Evolutionary conservation across 2,797 vertebrate species (phyloP).

Genomic region (Eupleurogrammus muticus): DNA sequence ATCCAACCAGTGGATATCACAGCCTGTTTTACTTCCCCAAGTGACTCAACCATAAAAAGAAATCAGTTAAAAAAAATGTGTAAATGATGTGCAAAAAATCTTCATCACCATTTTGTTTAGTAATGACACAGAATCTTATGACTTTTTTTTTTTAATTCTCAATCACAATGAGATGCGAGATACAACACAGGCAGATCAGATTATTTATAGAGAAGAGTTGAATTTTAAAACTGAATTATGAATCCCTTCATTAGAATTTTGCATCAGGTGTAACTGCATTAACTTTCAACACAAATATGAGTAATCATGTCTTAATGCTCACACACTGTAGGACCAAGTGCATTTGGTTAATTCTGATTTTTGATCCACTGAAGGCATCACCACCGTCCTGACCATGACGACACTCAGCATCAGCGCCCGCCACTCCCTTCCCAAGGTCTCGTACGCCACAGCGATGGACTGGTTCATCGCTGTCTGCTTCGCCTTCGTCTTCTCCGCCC

Average conservation of each 20-base stretch:
- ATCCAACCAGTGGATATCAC: neutral
- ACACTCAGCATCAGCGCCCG: constrained; percentile 97
- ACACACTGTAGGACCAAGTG: neutral
- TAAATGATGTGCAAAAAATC: constrained; percentile 35
- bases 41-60: neutral
- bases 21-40: neutral
- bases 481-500: constrained; percentile 98
- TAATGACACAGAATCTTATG: constrained; percentile 9
- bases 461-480: constrained; percentile 99
- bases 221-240: neutral
- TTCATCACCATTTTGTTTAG: constrained; percentile 23
- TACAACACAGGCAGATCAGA: constrained; percentile 1
- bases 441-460: constrained; percentile 98
- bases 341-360: constrained; percentile 9
- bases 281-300: neutral
- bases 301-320: neutral
- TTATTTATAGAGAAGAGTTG: neutral
- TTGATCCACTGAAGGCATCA: constrained; percentile 87
- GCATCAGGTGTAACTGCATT: neutral
- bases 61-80: neutral
- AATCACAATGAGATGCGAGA: neutral
- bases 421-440: constrained; percentile 97
- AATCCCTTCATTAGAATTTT: neutral
- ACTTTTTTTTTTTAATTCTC: constrained; percentile 6
- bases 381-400: constrained; percentile 98